Percentiles rank a stretch among this genome's conserved stretches.
Conservation (phyloP, 2,888 invertebrate genomes). For the Pomacea canaliculata region DNA sequence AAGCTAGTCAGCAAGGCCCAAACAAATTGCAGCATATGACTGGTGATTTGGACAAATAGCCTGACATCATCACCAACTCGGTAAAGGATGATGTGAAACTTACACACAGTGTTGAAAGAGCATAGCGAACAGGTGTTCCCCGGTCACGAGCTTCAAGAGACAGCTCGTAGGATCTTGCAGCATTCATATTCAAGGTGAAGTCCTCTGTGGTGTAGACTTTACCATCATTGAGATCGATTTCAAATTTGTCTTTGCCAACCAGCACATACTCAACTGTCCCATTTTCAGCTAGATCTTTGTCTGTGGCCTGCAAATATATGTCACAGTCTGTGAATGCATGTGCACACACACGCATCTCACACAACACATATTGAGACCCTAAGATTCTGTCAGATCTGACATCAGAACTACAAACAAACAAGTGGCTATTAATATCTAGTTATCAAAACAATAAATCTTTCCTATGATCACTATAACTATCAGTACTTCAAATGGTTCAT, state of each 20-base stretch:
- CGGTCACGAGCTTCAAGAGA: slow-evolving; percentile 44
- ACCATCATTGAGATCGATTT: slow-evolving; percentile 30
- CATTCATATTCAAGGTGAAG: slow-evolving; percentile 4
- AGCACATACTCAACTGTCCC: slow-evolving; percentile 81
- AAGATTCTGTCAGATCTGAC: no score
- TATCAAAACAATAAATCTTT: no score
- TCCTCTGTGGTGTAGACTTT: slow-evolving; percentile 36
- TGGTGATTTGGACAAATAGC: no score
- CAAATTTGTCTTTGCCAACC: slow-evolving; percentile 74
- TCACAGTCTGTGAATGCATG: not conserved
- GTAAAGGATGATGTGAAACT: slow-evolving; percentile 8
- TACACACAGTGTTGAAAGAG: slow-evolving; percentile 22
- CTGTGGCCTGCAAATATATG: slow-evolving; percentile 77
- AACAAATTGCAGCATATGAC: no score
- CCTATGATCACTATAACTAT: no score
- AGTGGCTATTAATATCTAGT: no score
- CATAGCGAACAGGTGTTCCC: slow-evolving; percentile 23
- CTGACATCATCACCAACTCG: no score
- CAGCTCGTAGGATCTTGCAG: slow-evolving; percentile 29
- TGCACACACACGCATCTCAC: no score
- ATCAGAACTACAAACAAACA: no score
- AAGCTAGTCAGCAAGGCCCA: no score
- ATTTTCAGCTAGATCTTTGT: slow-evolving; percentile 86
- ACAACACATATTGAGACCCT: no score
- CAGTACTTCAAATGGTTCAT: no score